Base-by-base conservation (phyloP, 2,888 invertebrate species). In the Andrena haemorrhoa region DNA sequence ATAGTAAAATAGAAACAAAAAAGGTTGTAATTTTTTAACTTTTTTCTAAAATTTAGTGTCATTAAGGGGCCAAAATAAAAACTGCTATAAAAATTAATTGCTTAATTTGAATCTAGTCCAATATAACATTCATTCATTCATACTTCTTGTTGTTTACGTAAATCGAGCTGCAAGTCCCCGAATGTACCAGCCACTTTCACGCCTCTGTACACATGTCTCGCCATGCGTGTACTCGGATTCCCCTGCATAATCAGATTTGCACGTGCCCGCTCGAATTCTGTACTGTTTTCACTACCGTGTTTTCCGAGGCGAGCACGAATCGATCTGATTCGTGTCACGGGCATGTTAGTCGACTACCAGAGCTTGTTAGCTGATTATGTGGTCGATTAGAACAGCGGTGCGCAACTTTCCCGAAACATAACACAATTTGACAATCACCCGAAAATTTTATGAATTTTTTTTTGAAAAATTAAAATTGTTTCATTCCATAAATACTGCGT, bases 261-360 rank as follows among this genome's bases (percentile, higher is more conserved):
- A 47, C 35, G 35, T 16, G 41, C 26, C 16, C 26, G 60, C 10
- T 65, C n/a, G 33, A 66, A 66, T 63, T 65, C 63, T 1, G n/a
- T 29, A 56, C 49, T 31, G 31, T 83, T 81, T 70, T 70, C 74
- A 61, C 70, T 74, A 70, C 58, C 81, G 70, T 16, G 75, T 68
- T 73, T 63, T 33, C 64, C 31, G 10, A 26, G 7, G 35, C 41
- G 53, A 63, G 66, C 72, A 56, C 63, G 72, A 63, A 80, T 53
- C 74, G 33, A 69, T 71, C 35, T 35, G 60, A 81, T 75, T n/a
- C 68, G 68, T 82, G 82, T 75, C 80, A 80, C 68, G 63, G 72
- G 72, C 75, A 60, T 51, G 71, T 61, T 60, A 29, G 64, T 56
- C 64, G 53, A 20, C 10, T 60, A 65, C 68, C 53, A 66, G 66